Evolutionary conservation across 1,140 invertebrate genomes (phyloP), one percentile per base, ranked within the genome.

Genomic region (Lepidotrigona ventralis): DNA sequence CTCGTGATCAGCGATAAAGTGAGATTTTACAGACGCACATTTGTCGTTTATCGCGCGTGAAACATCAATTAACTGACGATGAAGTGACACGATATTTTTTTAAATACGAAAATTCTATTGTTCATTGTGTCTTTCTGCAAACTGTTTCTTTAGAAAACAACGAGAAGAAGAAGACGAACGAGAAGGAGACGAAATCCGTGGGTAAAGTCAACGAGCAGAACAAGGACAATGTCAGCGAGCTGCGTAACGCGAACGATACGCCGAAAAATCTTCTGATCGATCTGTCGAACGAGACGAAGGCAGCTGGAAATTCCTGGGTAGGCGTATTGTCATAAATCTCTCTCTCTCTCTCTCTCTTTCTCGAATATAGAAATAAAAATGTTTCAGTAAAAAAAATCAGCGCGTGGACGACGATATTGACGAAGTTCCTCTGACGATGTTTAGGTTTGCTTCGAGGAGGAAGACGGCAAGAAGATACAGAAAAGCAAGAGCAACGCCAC

Each of bases 391-490:
- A 39, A 39, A 39, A 39, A 39, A 39, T 39, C 39, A 39, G 39
- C 39, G 39, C 0, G 39, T 9, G 14, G 9, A 46, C 56, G 29
- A 46, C 12, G 33, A 29, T 51, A 29, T 21, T 29, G 26, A 26
- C 26, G 23, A 33, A 33, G 33, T 23, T 21, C 1, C n/a, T 12
- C 29, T 1, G 19, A 21, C 69, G 33, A n/a, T n/a, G 79, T 87
- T 8, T 63, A 93, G 93, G 93, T 94, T 2, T 92, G 90, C 66
- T 93, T 94, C 74, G 93, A 93, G 26, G 92, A 93, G 2, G 92
- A 93, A 51, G 72, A 90, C 64, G 60, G 85, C 26, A 90, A 87
- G 58, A 91, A 91, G 58, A 46, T 21, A 5, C 81, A 84, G 58
- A 91, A 88, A 26, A 87, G 83, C 14, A 77, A 14, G 9, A 72